A percentile compares a stretch with the other conserved stretches of the same genome.
These are phyloP conservation scores for Anarhynchus alexandrinus DNA, from an alignment of 2,113 vertebrate genomes.

Conservation along the genomic window DNA sequence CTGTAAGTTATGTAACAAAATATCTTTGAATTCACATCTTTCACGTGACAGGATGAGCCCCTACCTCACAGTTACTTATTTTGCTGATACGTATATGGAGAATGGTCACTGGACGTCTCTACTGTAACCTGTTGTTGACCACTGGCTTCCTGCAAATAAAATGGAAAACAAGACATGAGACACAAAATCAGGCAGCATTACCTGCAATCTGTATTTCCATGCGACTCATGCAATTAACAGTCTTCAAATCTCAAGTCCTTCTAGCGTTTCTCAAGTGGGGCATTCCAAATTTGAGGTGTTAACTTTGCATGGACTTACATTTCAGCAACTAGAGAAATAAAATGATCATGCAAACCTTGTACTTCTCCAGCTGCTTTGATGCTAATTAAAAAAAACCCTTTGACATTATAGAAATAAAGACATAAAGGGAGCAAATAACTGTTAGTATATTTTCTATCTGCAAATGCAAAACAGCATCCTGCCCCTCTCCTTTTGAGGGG, in stretches of 20 bases:
- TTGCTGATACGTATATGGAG: constrained; percentile 95
- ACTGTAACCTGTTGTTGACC: constrained; percentile 87
- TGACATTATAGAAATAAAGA: background rate
- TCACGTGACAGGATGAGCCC: background rate
- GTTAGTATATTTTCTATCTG: background rate
- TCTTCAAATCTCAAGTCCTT: background rate
- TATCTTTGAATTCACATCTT: constrained; percentile 5
- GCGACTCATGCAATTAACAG: background rate
- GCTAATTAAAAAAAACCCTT: background rate
- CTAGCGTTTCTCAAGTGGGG: background rate
- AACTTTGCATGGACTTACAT: background rate
- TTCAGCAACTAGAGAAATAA: background rate
- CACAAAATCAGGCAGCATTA: background rate
- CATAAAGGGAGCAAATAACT: background rate
- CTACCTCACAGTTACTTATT: constrained; percentile 92
- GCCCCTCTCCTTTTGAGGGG: background rate
- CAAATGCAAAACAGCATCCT: background rate
- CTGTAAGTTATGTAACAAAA: background rate
- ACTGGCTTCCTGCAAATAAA: constrained; percentile 87
- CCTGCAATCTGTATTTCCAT: background rate
- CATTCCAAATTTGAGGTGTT: background rate
- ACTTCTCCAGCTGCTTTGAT: background rate
- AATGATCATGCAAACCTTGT: background rate
- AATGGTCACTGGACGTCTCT: constrained; percentile 91
- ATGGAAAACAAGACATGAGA: constrained; percentile 27